phyloP scores from a whole-genome alignment of 2,797 vertebrate genomes.

The Leptodactylus fallax region DNA sequence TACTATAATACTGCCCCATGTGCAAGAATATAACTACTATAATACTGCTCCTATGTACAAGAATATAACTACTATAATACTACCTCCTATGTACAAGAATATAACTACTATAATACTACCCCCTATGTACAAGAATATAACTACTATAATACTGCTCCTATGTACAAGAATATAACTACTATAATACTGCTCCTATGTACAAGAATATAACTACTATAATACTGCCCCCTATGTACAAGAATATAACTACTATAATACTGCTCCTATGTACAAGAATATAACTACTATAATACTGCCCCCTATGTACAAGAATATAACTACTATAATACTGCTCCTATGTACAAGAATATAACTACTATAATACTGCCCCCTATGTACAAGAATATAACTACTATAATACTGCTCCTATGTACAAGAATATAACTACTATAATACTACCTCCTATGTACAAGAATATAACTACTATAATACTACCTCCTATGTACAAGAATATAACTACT shows the following conservation, averaged over 20 bases:
- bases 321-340: constrained; percentile 4
- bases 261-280: not conserved
- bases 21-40: not conserved
- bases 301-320: not conserved
- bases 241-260: constrained; percentile 4
- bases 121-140: not conserved
- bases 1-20: not conserved
- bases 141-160: not conserved
- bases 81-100: no score
- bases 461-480: not conserved
- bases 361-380: not conserved
- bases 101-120: not conserved
- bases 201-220: constrained; percentile 10
- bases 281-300: not conserved
- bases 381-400: not conserved
- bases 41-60: not conserved
- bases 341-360: constrained; percentile 18
- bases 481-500: not conserved
- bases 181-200: not conserved
- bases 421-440: not conserved
- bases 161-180: constrained; percentile 9
- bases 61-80: not conserved
- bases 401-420: not conserved
- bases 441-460: constrained; percentile 5
- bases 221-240: not conserved